These are phyloP conservation scores for Drosophila pseudotalamancana DNA, from an alignment of 2,888 invertebrate genomes.

Conservation along the genomic window DNA sequence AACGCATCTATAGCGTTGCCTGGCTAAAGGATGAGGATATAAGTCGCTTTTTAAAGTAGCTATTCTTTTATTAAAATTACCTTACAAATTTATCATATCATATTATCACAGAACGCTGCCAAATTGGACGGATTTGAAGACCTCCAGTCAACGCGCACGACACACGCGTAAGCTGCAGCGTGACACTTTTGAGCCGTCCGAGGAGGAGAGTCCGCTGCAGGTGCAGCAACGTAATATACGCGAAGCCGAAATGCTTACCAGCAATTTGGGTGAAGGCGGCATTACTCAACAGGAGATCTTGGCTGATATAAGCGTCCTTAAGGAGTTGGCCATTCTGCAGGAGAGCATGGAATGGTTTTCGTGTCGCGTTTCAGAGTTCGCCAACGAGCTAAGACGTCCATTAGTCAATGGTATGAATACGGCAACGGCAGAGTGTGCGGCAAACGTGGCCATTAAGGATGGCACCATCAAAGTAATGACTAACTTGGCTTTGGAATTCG, in stretches of 20 bases:
- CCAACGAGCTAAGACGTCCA: slow-evolving; percentile 86
- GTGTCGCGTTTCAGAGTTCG: slow-evolving; percentile 87
- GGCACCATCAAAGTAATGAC: slow-evolving; percentile 88
- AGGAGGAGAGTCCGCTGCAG: slow-evolving; percentile 92
- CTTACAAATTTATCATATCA: neutral
- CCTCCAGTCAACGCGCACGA: slow-evolving; percentile 73
- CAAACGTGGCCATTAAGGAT: slow-evolving; percentile 85
- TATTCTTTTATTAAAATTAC: neutral
- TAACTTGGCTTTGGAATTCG: slow-evolving; percentile 91
- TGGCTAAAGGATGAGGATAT: slow-evolving; percentile 98
- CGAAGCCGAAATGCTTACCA: slow-evolving; percentile 96
- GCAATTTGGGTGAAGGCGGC: slow-evolving; percentile 94
- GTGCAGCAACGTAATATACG: slow-evolving; percentile 91
- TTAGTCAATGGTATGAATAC: slow-evolving; percentile 82
- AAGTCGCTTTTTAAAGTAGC: slow-evolving; percentile 93
- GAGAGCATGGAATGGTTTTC: slow-evolving; percentile 97
- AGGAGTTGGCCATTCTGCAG: slow-evolving; percentile 94
- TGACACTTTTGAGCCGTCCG: slow-evolving; percentile 85
- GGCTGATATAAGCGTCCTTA: slow-evolving; percentile 92
- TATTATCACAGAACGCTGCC: slow-evolving; percentile 88
- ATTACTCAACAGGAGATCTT: slow-evolving; percentile 94
- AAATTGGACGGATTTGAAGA: slow-evolving; percentile 90
- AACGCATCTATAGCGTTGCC: slow-evolving; percentile 91
- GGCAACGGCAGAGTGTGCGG: slow-evolving; percentile 75
- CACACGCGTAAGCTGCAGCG: slow-evolving; percentile 81